Evolutionary conservation across 53 echinoderm and acorn worm genomes (phyloP).

Genomic region (Holothuria scabra): DNA sequence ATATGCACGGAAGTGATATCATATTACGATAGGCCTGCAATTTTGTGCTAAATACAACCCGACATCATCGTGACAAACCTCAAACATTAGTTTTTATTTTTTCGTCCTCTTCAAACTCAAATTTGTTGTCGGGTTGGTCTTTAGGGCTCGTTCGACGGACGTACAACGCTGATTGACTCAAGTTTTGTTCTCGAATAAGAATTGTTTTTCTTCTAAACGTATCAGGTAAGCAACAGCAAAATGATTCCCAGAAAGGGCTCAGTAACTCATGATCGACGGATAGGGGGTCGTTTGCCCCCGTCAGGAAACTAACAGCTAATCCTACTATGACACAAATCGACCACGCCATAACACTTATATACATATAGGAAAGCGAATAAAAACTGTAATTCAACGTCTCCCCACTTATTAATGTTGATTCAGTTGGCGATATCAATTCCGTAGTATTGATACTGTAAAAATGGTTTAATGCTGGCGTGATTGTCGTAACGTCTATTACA

Average conservation of each 20-base stretch:
- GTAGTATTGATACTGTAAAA: not conserved
- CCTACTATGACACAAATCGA: constrained; percentile 17
- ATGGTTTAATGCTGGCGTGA: not conserved
- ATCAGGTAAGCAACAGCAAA: constrained; percentile 41
- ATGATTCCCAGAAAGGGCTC: constrained; percentile 38
- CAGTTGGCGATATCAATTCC: not conserved
- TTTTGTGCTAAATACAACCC: no score
- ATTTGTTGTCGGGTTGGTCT: constrained; percentile 7
- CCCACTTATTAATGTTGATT: not conserved
- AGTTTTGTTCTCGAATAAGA: not conserved
- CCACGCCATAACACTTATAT: constrained; percentile 43
- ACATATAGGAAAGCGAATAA: constrained; percentile 42
- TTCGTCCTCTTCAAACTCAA: no score
- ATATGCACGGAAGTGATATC: no score
- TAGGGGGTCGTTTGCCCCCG: constrained; percentile 37
- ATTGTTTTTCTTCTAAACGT: not conserved
- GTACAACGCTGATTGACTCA: constrained; percentile 33
- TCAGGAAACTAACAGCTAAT: constrained; percentile 25
- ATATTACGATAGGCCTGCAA: no score
- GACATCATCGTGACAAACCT: no score
- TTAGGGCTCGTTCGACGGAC: constrained; percentile 5
- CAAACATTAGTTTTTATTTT: no score
- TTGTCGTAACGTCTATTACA: not conserved
- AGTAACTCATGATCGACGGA: constrained; percentile 14
- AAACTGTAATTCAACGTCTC: not conserved